A percentile compares a stretch with the other conserved stretches of the same genome.
These are phyloP conservation scores for Noturus placidus DNA, from an alignment of 2,113 vertebrate species.

Conservation along the genomic window DNA sequence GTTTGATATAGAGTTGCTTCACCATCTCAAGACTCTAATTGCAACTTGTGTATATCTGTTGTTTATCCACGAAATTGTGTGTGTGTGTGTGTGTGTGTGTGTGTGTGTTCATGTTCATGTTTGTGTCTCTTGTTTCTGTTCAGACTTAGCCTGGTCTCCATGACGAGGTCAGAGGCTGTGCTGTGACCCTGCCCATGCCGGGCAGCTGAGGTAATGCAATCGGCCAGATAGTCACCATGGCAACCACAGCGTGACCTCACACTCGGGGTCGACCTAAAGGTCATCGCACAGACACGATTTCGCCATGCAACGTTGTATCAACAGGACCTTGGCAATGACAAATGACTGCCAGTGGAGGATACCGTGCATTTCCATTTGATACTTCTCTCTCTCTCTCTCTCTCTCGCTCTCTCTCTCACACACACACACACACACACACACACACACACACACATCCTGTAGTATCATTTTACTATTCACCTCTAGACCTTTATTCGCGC, in stretches of 20 bases:
- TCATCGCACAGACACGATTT: conserved; percentile 60
- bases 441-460: conserved; percentile 18
- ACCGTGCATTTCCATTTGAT: conserved; percentile 40
- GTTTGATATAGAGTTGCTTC: not conserved
- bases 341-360: conserved; percentile 53
- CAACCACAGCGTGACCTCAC: conserved; percentile 74
- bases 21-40: not conserved
- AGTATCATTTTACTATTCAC: conserved; percentile 41
- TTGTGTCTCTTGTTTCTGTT: conserved; percentile 60
- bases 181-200: conserved; percentile 74
- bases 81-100: conserved; percentile 31
- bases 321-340: conserved; percentile 55
- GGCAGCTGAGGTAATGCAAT: conserved; percentile 77
- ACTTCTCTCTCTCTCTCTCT: not conserved
- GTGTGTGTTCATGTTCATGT: conserved; percentile 19
- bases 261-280: conserved; percentile 75
- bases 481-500: conserved; percentile 29
- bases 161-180: conserved; percentile 71
- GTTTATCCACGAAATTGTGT: conserved; percentile 10
- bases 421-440: conserved; percentile 31
- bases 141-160: conserved; percentile 64
- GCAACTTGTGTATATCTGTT: not conserved
- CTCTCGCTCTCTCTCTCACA: not conserved
- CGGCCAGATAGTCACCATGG: conserved; percentile 74
- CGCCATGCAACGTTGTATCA: conserved; percentile 51